Evolutionary conservation across 2,797 vertebrate genomes (phyloP).

Genomic region (Phoeniculus purpureus): DNA sequence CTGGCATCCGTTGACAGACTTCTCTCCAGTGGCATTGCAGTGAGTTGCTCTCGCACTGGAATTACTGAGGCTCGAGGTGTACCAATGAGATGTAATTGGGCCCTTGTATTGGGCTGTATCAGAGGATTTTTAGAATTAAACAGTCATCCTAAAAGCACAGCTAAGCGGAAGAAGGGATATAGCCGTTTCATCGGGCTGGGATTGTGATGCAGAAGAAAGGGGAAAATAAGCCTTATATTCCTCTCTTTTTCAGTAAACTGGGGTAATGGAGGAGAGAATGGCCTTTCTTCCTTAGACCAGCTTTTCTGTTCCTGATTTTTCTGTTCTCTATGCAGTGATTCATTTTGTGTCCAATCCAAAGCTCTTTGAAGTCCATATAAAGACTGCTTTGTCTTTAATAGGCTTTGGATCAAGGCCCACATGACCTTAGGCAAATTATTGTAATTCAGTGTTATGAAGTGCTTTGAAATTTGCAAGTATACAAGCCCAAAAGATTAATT

Average conservation of each 20-base stretch:
- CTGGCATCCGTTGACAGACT: neutral
- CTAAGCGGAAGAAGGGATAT: neutral
- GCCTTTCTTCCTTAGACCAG: neutral
- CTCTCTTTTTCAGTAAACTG: neutral
- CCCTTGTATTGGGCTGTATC: neutral
- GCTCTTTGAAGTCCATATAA: conserved; percentile 57
- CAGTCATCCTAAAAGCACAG: neutral
- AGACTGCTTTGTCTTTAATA: conserved; percentile 42
- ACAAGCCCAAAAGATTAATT: neutral
- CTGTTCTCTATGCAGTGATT: neutral
- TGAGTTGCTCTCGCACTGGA: neutral
- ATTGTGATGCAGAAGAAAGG: fast-evolving
- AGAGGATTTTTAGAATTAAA: neutral
- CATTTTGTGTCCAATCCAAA: conserved; percentile 11
- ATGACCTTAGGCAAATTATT: conserved; percentile 48
- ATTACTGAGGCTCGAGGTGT: neutral
- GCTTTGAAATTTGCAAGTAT: conserved; percentile 3
- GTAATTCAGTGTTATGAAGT: neutral
- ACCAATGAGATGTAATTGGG: neutral
- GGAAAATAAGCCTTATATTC: fast-evolving
- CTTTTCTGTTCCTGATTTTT: neutral
- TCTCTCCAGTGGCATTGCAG: neutral
- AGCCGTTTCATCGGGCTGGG: neutral
- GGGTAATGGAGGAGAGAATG: neutral
- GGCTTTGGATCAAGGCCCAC: conserved; percentile 31